Conservation (phyloP, 2,113 vertebrate species). For the Sinocyclocheilus anophthalmus region DNA sequence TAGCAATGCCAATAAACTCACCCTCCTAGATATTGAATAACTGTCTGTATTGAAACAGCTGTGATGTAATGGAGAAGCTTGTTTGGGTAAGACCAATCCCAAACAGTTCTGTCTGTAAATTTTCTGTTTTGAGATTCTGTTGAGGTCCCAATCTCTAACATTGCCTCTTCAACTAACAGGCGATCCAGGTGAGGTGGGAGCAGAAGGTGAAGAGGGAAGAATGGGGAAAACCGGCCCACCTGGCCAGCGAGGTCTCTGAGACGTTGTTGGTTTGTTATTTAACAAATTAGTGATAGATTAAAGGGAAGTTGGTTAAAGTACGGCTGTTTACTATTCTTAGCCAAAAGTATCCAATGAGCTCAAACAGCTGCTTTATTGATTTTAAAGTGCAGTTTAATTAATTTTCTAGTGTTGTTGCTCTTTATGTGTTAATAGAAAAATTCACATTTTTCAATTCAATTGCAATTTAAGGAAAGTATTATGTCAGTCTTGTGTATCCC, state of each 20-base stretch:
- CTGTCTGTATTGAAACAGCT: slow-evolving; percentile 58
- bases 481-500: neutral
- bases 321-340: neutral
- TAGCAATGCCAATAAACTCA: slow-evolving; percentile 9
- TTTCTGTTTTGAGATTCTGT: neutral
- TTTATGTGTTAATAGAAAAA: neutral
- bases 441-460: rapidly evolving
- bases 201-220: slow-evolving; percentile 80
- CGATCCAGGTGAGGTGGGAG: slow-evolving; percentile 80
- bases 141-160: neutral
- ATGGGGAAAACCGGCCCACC: slow-evolving; percentile 82
- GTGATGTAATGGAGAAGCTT: slow-evolving; percentile 37
- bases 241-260: slow-evolving; percentile 78
- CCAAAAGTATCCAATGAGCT: slow-evolving; percentile 6
- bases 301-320: slow-evolving; percentile 37
- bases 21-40: slow-evolving; percentile 19
- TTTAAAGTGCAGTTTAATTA: neutral
- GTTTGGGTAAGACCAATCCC: slow-evolving; percentile 48
- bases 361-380: slow-evolving; percentile 13
- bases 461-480: neutral
- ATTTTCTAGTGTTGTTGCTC: neutral
- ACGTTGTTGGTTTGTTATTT: slow-evolving; percentile 37
- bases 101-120: slow-evolving; percentile 18
- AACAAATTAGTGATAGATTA: slow-evolving; percentile 33
- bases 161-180: slow-evolving; percentile 70